Percentiles rank a stretch among this genome's conserved stretches.
Evolutionary conservation across 2,113 vertebrate species (phyloP).

Genomic region (Egretta garzetta): DNA sequence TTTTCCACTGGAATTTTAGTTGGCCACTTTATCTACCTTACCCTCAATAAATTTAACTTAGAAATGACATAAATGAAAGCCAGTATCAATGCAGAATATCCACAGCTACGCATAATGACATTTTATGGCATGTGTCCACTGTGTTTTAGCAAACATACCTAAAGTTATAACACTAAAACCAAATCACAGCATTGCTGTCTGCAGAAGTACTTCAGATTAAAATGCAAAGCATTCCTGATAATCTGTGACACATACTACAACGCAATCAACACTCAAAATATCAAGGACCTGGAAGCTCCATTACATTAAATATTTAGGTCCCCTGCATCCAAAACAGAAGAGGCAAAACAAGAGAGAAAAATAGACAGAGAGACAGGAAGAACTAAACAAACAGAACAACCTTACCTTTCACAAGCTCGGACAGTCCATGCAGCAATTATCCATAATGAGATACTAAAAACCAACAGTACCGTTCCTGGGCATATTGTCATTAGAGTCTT

Average conservation of each 20-base stretch:
- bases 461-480: conserved; percentile 97
- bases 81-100: neutral
- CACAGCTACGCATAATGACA: neutral
- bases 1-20: neutral
- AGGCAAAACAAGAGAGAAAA: neutral
- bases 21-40: neutral
- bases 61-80: neutral
- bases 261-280: neutral
- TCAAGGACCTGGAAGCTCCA: neutral
- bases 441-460: conserved; percentile 99
- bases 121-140: neutral
- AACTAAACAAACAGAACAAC: conserved; percentile 31
- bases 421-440: conserved; percentile 99
- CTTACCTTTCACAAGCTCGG: conserved; percentile 99
- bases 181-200: neutral
- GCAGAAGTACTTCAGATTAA: neutral
- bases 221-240: neutral
- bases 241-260: neutral
- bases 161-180: neutral
- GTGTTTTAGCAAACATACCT: neutral
- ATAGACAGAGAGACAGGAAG: neutral
- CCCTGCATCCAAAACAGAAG: neutral
- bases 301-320: neutral
- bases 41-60: neutral
- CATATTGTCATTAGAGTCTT: conserved; percentile 99